A percentile compares a stretch with the other conserved stretches of the same genome.
phyloP scores from a whole-genome alignment of 2,888 invertebrate genomes.

The Megamerina dolium region DNA sequence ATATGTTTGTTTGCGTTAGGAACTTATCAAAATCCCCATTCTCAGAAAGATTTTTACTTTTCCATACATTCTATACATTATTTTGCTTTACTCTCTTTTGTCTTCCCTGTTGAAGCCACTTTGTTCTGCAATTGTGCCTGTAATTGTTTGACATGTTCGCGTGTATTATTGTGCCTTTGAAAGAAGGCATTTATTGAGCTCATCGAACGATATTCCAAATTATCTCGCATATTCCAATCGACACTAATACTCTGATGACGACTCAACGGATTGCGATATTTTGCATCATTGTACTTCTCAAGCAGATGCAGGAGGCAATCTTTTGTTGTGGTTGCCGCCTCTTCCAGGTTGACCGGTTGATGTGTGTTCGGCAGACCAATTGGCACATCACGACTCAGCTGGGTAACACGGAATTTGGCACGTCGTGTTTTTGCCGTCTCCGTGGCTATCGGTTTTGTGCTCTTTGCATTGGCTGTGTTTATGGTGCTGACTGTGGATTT shows the following conservation, averaged over 20 bases:
- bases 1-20: too few relatives aligned
- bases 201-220: constrained; percentile 70
- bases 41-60: too few relatives aligned
- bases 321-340: constrained; percentile 66
- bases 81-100: not conserved
- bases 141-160: constrained; percentile 40
- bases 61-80: not conserved
- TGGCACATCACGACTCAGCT: constrained; percentile 67
- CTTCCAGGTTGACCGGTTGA: constrained; percentile 51
- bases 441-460: constrained; percentile 13
- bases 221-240: constrained; percentile 68
- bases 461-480: constrained; percentile 16
- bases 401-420: constrained; percentile 61
- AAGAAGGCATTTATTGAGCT: constrained; percentile 77
- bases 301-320: constrained; percentile 68
- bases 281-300: constrained; percentile 65
- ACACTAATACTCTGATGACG: constrained; percentile 68
- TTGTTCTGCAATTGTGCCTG: constrained; percentile 46
- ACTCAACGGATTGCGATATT: constrained; percentile 51
- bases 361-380: constrained; percentile 57
- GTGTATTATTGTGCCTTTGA: constrained; percentile 55
- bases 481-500: constrained; percentile 20
- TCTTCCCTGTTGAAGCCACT: constrained; percentile 18
- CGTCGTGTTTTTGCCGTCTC: constrained; percentile 49
- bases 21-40: too few relatives aligned